phyloP scores from a whole-genome alignment of 1,140 invertebrate species.

The Laupala kohalensis region DNA sequence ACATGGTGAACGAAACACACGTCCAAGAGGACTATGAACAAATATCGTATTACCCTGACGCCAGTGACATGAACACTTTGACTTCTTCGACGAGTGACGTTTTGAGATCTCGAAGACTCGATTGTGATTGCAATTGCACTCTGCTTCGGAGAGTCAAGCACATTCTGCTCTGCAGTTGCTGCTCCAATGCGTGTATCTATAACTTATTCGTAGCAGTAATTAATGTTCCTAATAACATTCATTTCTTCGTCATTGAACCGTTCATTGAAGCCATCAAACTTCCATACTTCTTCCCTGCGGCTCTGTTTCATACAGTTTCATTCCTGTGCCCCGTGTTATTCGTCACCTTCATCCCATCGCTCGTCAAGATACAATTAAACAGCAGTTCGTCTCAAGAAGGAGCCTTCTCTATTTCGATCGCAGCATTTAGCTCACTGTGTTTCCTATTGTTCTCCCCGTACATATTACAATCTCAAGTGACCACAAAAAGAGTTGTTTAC shows the following conservation, averaged over 20 bases:
- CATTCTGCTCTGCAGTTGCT: neutral
- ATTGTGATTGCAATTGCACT: neutral
- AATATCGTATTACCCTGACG: no score
- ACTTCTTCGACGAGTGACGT: no score
- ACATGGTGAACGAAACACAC: no score
- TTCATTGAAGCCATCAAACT: neutral
- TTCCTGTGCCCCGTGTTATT: neutral
- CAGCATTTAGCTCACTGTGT: neutral
- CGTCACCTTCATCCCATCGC: neutral
- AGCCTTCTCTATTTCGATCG: neutral
- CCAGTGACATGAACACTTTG: no score
- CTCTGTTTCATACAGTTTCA: neutral
- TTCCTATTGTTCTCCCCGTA: neutral
- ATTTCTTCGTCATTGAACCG: neutral
- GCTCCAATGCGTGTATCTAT: neutral
- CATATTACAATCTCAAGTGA: neutral
- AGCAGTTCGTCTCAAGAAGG: neutral
- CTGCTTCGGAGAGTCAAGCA: neutral
- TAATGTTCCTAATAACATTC: neutral
- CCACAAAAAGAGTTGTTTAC: neutral
- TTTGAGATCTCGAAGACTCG: neutral
- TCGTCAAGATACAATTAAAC: neutral
- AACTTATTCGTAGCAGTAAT: neutral
- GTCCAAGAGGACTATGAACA: no score
- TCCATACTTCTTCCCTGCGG: neutral